phyloP scores from a whole-genome alignment of 2,888 invertebrate species.

The Agrotis ipsilon region DNA sequence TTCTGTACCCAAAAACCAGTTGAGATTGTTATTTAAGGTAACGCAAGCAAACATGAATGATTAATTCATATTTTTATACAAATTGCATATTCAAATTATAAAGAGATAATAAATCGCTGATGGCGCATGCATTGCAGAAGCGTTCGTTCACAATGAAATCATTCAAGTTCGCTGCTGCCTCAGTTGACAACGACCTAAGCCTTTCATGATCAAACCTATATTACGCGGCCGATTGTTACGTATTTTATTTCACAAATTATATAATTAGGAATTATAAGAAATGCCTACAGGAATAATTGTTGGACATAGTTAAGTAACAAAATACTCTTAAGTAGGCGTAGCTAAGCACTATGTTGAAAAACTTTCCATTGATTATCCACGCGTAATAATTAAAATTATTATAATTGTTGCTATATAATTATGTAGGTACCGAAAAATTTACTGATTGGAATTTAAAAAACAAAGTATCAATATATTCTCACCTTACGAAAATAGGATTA shows the following conservation, averaged over 20 bases:
- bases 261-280: constrained; percentile 41
- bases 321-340: constrained; percentile 26
- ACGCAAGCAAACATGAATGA: constrained; percentile 3
- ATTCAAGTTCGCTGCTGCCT: constrained; percentile 77
- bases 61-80: not conserved
- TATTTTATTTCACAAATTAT: constrained; percentile 53
- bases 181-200: constrained; percentile 69
- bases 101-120: constrained; percentile 59
- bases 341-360: constrained; percentile 17
- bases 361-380: constrained; percentile 30
- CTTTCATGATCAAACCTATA: constrained; percentile 68
- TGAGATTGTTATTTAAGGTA: not conserved
- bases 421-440: not conserved
- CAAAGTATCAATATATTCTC: not conserved
- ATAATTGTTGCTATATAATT: constrained; percentile 8
- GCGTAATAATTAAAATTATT: constrained; percentile 22
- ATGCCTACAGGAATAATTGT: constrained; percentile 25
- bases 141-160: constrained; percentile 64
- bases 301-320: constrained; percentile 31
- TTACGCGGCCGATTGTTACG: constrained; percentile 44
- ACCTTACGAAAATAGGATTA: constrained; percentile 21
- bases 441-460: not conserved
- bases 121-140: constrained; percentile 64
- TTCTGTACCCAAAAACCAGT: constrained; percentile 4
- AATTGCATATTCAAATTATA: not conserved